phyloP scores from a whole-genome alignment of 2,113 vertebrate genomes.

The Elephantulus edwardii region DNA sequence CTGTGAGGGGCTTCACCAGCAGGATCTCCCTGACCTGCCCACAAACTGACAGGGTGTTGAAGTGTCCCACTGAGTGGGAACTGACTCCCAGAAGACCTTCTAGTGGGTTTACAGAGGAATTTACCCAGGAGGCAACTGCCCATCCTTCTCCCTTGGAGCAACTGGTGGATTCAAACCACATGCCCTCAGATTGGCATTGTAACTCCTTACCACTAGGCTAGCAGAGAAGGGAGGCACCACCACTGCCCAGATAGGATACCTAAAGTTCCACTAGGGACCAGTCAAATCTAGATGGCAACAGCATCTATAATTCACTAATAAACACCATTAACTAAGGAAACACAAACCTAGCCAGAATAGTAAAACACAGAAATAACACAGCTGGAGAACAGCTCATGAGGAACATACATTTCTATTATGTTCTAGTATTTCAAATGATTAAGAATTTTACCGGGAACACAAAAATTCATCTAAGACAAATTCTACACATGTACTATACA shows the following conservation, averaged over 20 bases:
- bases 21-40: rapidly evolving
- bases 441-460: not conserved
- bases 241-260: not conserved
- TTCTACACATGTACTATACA: not conserved
- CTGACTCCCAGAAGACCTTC: no score
- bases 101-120: no score
- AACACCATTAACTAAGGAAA: not conserved
- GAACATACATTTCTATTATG: not conserved
- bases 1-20: not conserved
- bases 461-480: not conserved
- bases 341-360: not conserved
- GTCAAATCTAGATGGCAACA: not conserved
- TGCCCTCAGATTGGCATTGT: no score
- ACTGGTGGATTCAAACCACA: no score
- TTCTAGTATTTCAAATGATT: not conserved
- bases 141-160: no score
- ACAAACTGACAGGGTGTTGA: no score
- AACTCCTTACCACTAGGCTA: no score
- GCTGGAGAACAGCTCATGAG: not conserved
- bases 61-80: no score
- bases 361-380: not conserved
- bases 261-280: not conserved
- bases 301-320: no score
- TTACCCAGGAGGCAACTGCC: no score
- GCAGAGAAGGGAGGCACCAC: no score